Evolutionary conservation across 2,888 invertebrate species (phyloP).

Genomic region (Hydriomena furcata): DNA sequence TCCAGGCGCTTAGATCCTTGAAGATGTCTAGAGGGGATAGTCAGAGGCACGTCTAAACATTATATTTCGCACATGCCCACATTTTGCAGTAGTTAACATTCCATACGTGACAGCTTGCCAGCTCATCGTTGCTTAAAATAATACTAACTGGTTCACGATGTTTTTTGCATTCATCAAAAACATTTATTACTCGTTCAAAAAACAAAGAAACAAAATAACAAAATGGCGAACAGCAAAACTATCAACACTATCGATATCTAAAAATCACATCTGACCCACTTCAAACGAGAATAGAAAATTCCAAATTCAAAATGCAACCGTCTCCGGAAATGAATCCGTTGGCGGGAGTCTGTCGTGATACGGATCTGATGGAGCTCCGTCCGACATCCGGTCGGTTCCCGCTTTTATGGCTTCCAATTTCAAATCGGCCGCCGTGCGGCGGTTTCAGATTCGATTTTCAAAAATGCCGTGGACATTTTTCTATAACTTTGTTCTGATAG

Average conservation of each 20-base stretch:
- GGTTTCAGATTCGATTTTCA: constrained; percentile 41
- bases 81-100: no score
- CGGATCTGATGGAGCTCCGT: constrained; percentile 77
- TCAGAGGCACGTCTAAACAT: no score
- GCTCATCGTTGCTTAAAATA: no score
- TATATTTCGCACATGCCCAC: no score
- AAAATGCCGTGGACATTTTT: constrained; percentile 29
- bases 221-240: constrained; percentile 30
- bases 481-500: no score
- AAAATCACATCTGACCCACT: constrained; percentile 57
- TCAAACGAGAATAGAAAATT: constrained; percentile 59
- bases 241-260: constrained; percentile 42
- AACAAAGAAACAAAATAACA: no score
- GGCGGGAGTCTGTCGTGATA: constrained; percentile 75
- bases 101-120: no score
- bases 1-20: no score
- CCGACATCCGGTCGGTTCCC: constrained; percentile 76
- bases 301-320: constrained; percentile 77
- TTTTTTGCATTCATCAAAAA: no score
- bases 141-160: no score
- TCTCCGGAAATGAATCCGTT: constrained; percentile 79
- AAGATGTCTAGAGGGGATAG: no score
- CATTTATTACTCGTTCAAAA: no score
- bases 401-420: constrained; percentile 79
- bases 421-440: constrained; percentile 51